Percentiles rank a stretch among this genome's conserved stretches.
These are phyloP conservation scores for Chinchilla lanigera DNA, from an alignment of 2,113 vertebrate genomes.

Conservation along the genomic window DNA sequence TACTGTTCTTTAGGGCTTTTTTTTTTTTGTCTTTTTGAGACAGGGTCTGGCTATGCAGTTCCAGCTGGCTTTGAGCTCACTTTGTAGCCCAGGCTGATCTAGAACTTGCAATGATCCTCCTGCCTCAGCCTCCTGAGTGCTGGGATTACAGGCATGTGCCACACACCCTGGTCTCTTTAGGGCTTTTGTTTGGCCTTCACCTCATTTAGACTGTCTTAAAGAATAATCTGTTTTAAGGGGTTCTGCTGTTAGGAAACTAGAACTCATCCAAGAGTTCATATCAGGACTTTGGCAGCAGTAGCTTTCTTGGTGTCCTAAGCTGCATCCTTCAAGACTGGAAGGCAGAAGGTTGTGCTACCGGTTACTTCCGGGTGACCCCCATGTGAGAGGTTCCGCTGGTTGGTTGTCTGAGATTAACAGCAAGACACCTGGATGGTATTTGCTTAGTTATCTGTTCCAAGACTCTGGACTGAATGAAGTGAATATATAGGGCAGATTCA, in stretches of 20 bases:
- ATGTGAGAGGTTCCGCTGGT: background rate
- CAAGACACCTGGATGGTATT: background rate
- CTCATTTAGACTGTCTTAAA: conserved; percentile 38
- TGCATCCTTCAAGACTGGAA: conserved; percentile 42
- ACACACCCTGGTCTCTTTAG: background rate
- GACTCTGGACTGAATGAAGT: background rate
- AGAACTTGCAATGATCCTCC: no score
- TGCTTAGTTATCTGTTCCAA: conserved; percentile 33
- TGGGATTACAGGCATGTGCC: no score
- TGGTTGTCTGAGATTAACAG: conserved; percentile 28
- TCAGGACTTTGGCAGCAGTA: conserved; percentile 1
- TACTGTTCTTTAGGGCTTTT: background rate
- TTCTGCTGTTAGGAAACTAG: conserved; percentile 48
- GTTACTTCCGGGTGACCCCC: background rate
- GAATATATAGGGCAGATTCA: background rate
- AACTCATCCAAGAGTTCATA: background rate
- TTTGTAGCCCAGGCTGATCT: no score
- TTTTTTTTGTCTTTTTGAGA: no score
- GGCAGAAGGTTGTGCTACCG: background rate
- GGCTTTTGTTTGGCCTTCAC: conserved; percentile 51
- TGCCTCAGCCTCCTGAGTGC: no score
- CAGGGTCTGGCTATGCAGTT: no score
- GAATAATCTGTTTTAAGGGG: conserved; percentile 56
- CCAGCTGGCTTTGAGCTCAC: no score
- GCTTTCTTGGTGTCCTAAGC: conserved; percentile 40